phyloP scores from a whole-genome alignment of 2,888 invertebrate species.

The Cryptops parisi region DNA sequence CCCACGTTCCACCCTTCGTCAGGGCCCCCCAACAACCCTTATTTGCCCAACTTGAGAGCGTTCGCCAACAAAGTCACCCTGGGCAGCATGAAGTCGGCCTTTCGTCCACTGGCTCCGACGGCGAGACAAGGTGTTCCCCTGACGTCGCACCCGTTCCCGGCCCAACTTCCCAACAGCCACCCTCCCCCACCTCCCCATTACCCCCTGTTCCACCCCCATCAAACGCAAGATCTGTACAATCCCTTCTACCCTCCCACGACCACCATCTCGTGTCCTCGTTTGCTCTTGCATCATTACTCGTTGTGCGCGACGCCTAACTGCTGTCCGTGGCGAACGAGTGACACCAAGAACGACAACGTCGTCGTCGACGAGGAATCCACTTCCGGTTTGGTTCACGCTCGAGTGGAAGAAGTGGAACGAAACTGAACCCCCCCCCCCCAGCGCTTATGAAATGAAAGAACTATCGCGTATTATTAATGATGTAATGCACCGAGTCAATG shows the following conservation, averaged over 20 bases:
- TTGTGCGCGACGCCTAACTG: background rate
- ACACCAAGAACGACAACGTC: too few relatives aligned
- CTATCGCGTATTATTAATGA: too few relatives aligned
- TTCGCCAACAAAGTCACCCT: background rate
- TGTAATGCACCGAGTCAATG: too few relatives aligned
- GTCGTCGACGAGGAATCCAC: too few relatives aligned
- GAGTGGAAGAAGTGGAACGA: too few relatives aligned
- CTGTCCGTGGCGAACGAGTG: background rate
- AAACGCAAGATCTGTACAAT: background rate
- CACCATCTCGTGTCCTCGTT: background rate
- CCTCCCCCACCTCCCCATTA: background rate
- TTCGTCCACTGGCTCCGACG: background rate
- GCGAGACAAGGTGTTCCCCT: background rate
- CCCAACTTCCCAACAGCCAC: background rate
- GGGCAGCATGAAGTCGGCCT: background rate
- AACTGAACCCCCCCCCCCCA: too few relatives aligned
- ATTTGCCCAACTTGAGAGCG: background rate
- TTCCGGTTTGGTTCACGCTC: too few relatives aligned
- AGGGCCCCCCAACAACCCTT: background rate
- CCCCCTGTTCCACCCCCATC: background rate
- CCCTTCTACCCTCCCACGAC: background rate
- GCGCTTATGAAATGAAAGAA: too few relatives aligned
- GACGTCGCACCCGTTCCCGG: background rate
- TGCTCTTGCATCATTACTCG: background rate
- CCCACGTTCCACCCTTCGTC: background rate